Evolutionary conservation across 2,888 invertebrate species (phyloP), one percentile per base, ranked within the genome.

Genomic region (Plemyria rubiginata): DNA sequence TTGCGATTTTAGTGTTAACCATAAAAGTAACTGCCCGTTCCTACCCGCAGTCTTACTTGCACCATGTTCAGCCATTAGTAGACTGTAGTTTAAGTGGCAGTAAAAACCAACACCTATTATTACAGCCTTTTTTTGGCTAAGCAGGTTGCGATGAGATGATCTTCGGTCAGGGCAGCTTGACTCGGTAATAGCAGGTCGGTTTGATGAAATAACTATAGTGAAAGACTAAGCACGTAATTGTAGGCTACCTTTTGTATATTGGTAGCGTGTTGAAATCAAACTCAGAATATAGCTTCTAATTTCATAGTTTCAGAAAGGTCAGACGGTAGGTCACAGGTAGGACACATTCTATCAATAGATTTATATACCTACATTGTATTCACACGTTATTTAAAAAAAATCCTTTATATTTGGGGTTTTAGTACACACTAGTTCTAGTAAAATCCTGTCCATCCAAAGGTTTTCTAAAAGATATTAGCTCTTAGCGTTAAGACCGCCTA

Each of bases 91-190:
- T 22, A 54, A 63, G 28, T 59, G 52, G 51, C 41, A 46, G 64
- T 59, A 62, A 65, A 65, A 61, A 36, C 57, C 50, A 55, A 70
- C 68, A 68, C 67, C 68, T 68, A 68, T 70, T 60, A 70, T 68
- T 70, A 70, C 54, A 52, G 49, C 55, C 32, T 57, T 60, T 38
- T n/a, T 65, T 65, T 43, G 57, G 60, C 16, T 38, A 60, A 60
- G 54, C 64, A 46, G 54, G 41, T 63, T 57, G 64, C 60, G 54
- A 54, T 60, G 60, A 64, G 54, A 54, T 60, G 60, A 64, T 60
- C 48, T 45, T 49, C 36, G 46, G 32, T 41, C 48, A 41, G 51
- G 28, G 22, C 28, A 52, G 50, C 50, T 54, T 60, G 56, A 60
- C 60, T 41, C 8, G 50, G 51, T 65, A 65, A 65, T 65, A 45